Evolutionary conservation across 1,140 invertebrate species (phyloP).

Genomic region (Orussus abietinus): DNA sequence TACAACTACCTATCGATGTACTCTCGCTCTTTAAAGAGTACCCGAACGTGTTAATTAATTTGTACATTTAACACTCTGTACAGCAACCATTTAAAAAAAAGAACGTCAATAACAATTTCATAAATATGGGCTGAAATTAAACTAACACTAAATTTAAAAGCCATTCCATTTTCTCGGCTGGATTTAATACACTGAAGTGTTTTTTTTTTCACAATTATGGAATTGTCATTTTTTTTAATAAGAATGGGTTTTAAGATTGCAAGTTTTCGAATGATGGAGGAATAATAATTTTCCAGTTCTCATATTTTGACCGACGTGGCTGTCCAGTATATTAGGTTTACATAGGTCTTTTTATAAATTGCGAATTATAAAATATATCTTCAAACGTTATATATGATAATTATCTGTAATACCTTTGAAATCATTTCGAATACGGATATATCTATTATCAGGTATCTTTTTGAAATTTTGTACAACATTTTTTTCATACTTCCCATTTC

Average conservation of each 20-base stretch:
- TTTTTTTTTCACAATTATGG: neutral
- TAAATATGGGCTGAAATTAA: neutral
- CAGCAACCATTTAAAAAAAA: neutral
- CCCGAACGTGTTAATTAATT: neutral
- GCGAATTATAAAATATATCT: too few species aligned
- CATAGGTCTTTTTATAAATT: too few species aligned
- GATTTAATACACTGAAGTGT: neutral
- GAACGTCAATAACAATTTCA: neutral
- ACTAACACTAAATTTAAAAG: too few species aligned
- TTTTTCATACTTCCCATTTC: too few species aligned
- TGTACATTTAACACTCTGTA: neutral
- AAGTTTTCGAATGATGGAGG: too few species aligned
- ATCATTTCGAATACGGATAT: constrained; percentile 2
- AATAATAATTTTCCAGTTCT: too few species aligned
- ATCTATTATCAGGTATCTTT: neutral
- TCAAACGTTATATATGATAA: too few species aligned
- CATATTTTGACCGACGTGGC: too few species aligned
- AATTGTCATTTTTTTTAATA: neutral
- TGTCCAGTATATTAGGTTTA: too few species aligned
- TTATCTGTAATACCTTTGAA: too few species aligned
- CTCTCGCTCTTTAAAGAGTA: neutral
- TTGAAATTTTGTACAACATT: neutral
- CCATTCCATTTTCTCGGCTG: too few species aligned
- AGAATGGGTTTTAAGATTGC: neutral
- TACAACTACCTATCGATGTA: neutral